Conservation (phyloP, 2,797 vertebrate species). For the Podarcis siculus region DNA sequence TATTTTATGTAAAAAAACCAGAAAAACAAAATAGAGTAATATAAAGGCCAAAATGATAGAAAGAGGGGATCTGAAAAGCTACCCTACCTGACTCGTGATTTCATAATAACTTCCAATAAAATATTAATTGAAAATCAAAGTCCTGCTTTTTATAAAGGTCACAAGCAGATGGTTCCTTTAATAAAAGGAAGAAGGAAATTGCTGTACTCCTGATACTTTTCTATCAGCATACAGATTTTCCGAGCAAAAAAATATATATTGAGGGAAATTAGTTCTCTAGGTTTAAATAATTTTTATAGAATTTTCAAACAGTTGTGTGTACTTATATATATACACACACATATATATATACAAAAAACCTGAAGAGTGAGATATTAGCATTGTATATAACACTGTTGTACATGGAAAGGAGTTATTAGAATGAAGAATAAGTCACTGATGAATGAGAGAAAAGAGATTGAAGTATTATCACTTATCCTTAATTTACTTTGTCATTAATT, state of each 20-base stretch:
- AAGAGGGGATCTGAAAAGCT: neutral
- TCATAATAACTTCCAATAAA: constrained; percentile 22
- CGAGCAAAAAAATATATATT: neutral
- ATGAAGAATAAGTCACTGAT: constrained; percentile 28
- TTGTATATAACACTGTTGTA: neutral
- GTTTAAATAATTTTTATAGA: constrained; percentile 3
- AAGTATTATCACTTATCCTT: constrained; percentile 15
- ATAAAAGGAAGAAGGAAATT: neutral
- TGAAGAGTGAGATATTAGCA: neutral
- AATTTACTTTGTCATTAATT: constrained; percentile 26
- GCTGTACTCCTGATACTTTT: neutral
- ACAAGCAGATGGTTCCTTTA: neutral
- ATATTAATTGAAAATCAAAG: constrained; percentile 24
- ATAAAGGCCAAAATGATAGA: neutral
- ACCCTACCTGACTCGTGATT: constrained; percentile 3
- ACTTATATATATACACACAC: neutral
- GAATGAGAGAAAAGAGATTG: neutral
- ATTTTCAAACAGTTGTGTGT: neutral
- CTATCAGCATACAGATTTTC: neutral
- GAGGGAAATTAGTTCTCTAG: neutral
- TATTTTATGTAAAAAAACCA: neutral
- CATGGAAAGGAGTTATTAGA: constrained; percentile 1
- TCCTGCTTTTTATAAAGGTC: constrained; percentile 16
- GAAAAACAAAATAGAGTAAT: neutral
- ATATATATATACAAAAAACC: neutral